phyloP scores from a whole-genome alignment of 2,113 vertebrate genomes.

The Tetrax tetrax region DNA sequence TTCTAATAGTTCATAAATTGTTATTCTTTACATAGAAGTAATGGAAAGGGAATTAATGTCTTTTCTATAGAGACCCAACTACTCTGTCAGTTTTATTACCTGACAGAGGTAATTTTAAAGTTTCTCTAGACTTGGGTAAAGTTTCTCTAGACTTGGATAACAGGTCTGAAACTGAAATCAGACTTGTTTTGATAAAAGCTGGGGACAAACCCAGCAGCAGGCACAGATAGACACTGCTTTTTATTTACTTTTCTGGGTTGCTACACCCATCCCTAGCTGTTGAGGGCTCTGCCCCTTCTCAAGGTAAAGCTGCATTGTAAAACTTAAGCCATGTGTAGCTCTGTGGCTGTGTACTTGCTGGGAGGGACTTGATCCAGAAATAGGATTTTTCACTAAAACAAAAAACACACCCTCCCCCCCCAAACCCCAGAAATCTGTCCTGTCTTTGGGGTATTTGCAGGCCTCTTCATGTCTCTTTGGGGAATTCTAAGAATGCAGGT shows the following conservation, averaged over 20 bases:
- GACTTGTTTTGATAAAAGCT: background rate
- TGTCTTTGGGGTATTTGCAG: background rate
- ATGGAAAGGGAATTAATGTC: background rate
- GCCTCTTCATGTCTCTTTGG: background rate
- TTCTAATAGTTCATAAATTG: background rate
- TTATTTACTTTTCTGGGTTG: background rate
- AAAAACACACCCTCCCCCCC: background rate
- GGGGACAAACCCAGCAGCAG: background rate
- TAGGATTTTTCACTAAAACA: background rate
- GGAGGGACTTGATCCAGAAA: background rate
- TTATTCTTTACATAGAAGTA: background rate
- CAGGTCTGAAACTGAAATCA: background rate
- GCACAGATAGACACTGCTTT: background rate
- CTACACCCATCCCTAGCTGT: background rate
- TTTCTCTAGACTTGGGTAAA: background rate
- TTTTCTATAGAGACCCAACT: background rate
- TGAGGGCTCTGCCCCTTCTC: background rate
- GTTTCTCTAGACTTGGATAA: background rate
- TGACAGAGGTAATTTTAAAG: background rate
- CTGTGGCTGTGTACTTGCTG: background rate
- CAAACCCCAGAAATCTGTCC: background rate
- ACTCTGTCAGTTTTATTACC: background rate
- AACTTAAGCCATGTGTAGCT: background rate
- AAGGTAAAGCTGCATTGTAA: background rate
- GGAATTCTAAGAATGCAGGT: conserved; percentile 16